Conservation (phyloP, 2,888 invertebrate genomes). For the Harpalus rubripes region DNA sequence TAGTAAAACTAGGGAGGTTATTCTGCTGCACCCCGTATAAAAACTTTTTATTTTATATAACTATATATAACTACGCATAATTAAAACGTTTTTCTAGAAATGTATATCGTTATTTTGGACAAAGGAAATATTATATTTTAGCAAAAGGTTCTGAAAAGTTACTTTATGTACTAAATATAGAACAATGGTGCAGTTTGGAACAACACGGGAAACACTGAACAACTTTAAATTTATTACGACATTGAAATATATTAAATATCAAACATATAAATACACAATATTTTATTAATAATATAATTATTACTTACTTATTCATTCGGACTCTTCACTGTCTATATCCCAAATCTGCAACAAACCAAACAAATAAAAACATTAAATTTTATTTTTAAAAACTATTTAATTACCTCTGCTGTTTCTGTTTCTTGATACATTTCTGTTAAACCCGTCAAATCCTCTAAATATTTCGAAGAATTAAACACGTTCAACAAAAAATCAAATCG, state of each 20-base stretch:
- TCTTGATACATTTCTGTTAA: conserved; percentile 82
- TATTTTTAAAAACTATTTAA: background rate
- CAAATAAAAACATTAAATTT: background rate
- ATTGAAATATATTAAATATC: background rate
- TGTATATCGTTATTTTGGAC: no score
- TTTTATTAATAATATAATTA: conserved; percentile 22
- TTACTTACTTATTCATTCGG: conserved; percentile 29
- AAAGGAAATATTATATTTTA: no score
- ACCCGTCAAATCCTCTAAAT: conserved; percentile 92
- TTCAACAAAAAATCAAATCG: conserved; percentile 87
- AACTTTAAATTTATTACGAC: background rate
- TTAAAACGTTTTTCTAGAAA: no score
- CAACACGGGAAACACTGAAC: background rate
- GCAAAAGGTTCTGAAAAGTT: no score
- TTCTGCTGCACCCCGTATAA: no score
- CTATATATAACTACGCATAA: no score
- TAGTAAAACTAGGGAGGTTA: no score
- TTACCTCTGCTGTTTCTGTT: conserved; percentile 81
- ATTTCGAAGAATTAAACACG: conserved; percentile 89
- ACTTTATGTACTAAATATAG: no score
- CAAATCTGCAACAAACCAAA: conserved; percentile 71
- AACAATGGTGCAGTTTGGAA: no score
- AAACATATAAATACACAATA: conserved; percentile 23
- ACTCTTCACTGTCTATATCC: conserved; percentile 70
- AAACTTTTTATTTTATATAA: no score